phyloP scores from a whole-genome alignment of 2,888 invertebrate species.

The Chloroclystis v-ata region DNA sequence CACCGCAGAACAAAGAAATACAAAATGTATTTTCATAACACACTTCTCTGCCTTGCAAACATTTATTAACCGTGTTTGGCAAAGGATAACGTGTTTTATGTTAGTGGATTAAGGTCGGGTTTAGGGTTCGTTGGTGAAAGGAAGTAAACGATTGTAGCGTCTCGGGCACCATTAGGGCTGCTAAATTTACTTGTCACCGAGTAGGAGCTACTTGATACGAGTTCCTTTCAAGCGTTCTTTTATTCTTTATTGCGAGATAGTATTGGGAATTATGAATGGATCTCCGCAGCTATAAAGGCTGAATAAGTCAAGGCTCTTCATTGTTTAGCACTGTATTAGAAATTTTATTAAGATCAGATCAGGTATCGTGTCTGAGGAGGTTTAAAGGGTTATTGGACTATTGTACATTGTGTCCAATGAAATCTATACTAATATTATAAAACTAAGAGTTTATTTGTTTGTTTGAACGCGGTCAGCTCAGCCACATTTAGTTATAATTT shows the following conservation, averaged over 20 bases:
- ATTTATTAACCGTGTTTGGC: conserved; percentile 15
- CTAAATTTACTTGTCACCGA: conserved; percentile 21
- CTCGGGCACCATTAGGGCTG: conserved; percentile 17
- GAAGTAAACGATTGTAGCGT: conserved; percentile 23
- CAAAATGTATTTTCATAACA: conserved; percentile 24
- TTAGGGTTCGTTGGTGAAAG: conserved; percentile 8
- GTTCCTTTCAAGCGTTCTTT: conserved; percentile 7
- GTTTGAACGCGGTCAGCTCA: too few species aligned
- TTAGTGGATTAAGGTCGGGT: conserved; percentile 10
- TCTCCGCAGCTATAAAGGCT: too few species aligned
- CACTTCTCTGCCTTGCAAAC: conserved; percentile 21
- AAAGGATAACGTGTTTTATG: conserved; percentile 6
- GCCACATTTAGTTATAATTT: too few species aligned
- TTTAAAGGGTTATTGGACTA: too few species aligned
- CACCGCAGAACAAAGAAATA: conserved; percentile 16
- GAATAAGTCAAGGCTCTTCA: too few species aligned
- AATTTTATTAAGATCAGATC: too few species aligned
- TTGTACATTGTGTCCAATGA: too few species aligned
- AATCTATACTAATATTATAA: too few species aligned
- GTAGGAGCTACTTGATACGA: conserved; percentile 12
- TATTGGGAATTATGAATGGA: not conserved
- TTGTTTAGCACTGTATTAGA: too few species aligned
- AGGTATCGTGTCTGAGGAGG: too few species aligned
- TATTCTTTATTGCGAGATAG: not conserved
- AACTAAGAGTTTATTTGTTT: too few species aligned